phyloP scores from a whole-genome alignment of 2,888 invertebrate genomes.

The Hemicrepidius hirtus region DNA sequence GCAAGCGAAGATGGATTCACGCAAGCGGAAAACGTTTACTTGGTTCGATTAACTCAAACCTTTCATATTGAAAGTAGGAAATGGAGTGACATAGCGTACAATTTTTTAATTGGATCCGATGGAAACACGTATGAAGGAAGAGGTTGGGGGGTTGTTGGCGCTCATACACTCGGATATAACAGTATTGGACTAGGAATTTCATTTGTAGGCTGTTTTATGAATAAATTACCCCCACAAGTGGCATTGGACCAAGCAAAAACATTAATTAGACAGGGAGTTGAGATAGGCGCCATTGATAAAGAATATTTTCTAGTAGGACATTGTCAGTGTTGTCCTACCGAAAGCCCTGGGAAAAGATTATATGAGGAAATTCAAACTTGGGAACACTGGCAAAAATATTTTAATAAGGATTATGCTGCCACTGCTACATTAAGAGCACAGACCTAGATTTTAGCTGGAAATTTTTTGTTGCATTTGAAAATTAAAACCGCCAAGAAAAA shows the following conservation, averaged over 20 bases:
- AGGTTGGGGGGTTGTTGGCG: conserved; percentile 75
- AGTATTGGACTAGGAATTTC: conserved; percentile 72
- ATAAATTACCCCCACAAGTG: conserved; percentile 69
- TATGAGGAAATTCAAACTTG: conserved; percentile 75
- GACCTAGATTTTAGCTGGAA: too few species aligned
- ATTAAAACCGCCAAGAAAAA: too few species aligned
- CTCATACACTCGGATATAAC: conserved; percentile 75
- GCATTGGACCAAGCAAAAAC: conserved; percentile 71
- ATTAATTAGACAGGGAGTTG: conserved; percentile 72
- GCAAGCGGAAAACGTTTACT: conserved; percentile 64
- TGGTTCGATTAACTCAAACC: conserved; percentile 73
- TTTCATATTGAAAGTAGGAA: conserved; percentile 74
- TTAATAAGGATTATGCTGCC: too few species aligned
- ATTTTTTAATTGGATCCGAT: conserved; percentile 76
- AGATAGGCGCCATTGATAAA: conserved; percentile 70
- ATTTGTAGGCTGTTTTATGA: conserved; percentile 74
- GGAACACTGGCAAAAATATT: conserved; percentile 74
- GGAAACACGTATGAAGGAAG: conserved; percentile 76
- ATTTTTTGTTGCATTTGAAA: too few species aligned
- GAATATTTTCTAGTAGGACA: conserved; percentile 74
- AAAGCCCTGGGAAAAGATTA: conserved; percentile 74
- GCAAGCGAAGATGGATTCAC: conserved; percentile 69
- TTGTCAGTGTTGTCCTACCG: conserved; percentile 73
- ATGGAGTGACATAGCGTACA: conserved; percentile 73
- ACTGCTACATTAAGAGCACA: too few species aligned